Base-by-base conservation (phyloP, 1,140 invertebrate genomes). In the Papilio dardanus region DNA sequence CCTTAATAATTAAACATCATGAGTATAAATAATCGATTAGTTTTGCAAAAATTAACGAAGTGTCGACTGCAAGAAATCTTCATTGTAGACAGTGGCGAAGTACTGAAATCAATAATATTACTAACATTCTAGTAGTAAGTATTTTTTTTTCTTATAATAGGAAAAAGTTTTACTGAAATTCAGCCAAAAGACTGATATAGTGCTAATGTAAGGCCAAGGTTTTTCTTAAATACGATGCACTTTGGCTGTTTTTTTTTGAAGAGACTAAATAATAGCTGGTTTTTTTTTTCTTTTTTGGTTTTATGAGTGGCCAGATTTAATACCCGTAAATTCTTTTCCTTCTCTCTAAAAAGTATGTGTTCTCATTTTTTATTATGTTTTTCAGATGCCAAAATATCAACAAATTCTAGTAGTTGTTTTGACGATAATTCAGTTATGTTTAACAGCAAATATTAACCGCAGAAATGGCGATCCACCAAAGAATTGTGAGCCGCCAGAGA, bases 21-120 rank as follows among this genome's bases (percentile, higher is more conserved):
- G 24, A 62, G 54, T 62, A 62, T 28, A 28, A 62, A 62, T 62
- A 62, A 62, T 62, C 54, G 54, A 62, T 62, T 62, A 28, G 24
- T 30, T 10, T 62, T 62, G n/a, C 24, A 28, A 62, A 62, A 30
- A 62, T 12, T 28, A 28, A 62, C 21, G 10, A 62, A 62, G 30
- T 30, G 28, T 2, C 54, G 54, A 28, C 19, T 62, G 16, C 12
- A 42, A 58, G 54, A 62, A 24, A 62, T 28, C 54, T 62, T 62
- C 24, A 62, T 62, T 62, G 30, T 5, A 28, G 21, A 62, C 12
- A 62, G 12, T 62, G 10, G 54, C 12, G 54, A 62, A 62, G 12
- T 62, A 21, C 21, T 50, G 3, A 30, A 62, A 62, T 62, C 54
- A 28, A 62, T 28, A 24, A 58, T 30, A 16, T 62, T 28, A 28